Percentiles rank a stretch among this genome's conserved stretches.
Evolutionary conservation across 2,113 vertebrate species (phyloP).

Genomic region (Danionella cerebrum): DNA sequence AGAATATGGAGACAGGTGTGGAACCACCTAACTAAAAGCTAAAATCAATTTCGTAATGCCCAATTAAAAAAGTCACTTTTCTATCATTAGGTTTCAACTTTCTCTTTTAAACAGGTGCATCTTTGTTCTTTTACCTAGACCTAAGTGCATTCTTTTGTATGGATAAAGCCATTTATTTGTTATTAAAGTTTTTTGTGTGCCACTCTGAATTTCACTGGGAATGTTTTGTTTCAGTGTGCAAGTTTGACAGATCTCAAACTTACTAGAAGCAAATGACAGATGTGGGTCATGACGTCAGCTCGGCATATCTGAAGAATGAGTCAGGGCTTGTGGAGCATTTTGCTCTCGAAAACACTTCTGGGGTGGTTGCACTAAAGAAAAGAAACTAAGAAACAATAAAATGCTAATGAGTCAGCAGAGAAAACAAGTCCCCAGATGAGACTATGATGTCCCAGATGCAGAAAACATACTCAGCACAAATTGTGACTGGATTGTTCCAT

Average conservation of each 20-base stretch:
- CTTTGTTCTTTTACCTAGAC: too few relatives aligned
- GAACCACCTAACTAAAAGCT: too few relatives aligned
- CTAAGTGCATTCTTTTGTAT: too few relatives aligned
- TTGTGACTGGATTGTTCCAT: too few relatives aligned
- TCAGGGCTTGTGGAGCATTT: neutral
- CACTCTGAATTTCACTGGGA: neutral
- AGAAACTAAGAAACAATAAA: conserved; percentile 28
- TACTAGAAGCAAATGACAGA: conserved; percentile 20
- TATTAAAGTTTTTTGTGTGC: too few relatives aligned
- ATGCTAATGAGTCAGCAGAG: conserved; percentile 60
- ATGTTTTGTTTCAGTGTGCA: neutral
- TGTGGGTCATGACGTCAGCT: conserved; percentile 40
- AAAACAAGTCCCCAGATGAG: conserved; percentile 44
- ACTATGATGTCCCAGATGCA: conserved; percentile 49
- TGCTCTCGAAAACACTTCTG: neutral
- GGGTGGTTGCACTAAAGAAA: conserved; percentile 26
- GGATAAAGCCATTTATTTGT: too few relatives aligned
- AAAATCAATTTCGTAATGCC: too few relatives aligned
- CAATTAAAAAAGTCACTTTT: too few relatives aligned
- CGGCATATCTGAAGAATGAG: conserved; percentile 37
- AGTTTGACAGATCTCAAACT: neutral
- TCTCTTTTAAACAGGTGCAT: too few relatives aligned
- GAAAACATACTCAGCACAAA: conserved; percentile 46
- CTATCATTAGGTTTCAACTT: too few relatives aligned
- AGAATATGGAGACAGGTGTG: too few relatives aligned